Conservation (phyloP, 1,140 invertebrate genomes). For the Pissodes strobi region DNA sequence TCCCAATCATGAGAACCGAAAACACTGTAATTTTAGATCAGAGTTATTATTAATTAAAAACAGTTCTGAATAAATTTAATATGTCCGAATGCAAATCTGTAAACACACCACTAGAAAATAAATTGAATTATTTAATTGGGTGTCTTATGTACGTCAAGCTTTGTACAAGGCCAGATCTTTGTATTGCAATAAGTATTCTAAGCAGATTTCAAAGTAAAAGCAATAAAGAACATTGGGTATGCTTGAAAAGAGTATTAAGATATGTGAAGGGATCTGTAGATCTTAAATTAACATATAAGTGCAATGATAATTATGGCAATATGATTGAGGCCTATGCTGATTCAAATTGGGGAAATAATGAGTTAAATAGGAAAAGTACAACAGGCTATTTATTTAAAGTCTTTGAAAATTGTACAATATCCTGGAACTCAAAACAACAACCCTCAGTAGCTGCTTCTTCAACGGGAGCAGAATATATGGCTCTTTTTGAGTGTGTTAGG, state of each 20-base stretch:
- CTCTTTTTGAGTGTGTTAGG: too few species aligned
- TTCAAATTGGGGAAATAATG: constrained; percentile 1
- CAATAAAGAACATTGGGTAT: constrained; percentile 5
- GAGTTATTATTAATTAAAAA: neutral
- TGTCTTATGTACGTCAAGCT: constrained; percentile 13
- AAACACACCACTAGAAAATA: too few species aligned
- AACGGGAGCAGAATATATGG: too few species aligned
- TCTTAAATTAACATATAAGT: constrained; percentile 1
- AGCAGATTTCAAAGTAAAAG: constrained; percentile 6
- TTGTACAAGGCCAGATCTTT: constrained; percentile 1
- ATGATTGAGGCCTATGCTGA: constrained; percentile 1
- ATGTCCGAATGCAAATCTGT: constrained; percentile 2
- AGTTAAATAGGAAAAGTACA: neutral
- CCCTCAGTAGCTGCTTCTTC: too few species aligned
- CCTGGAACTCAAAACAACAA: too few species aligned
- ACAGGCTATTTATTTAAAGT: too few species aligned
- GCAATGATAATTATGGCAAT: neutral
- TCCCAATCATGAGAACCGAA: neutral
- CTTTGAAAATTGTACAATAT: too few species aligned
- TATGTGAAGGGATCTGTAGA: constrained; percentile 5
- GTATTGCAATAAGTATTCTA: neutral
- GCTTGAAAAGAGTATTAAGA: constrained; percentile 4
- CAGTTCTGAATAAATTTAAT: constrained; percentile 13
- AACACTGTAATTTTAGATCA: too few species aligned
- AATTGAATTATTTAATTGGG: constrained; percentile 2